Evolutionary conservation across 2,797 vertebrate genomes (phyloP), one percentile per base, ranked within the genome.

Genomic region (Coccyzus lansbergi): DNA sequence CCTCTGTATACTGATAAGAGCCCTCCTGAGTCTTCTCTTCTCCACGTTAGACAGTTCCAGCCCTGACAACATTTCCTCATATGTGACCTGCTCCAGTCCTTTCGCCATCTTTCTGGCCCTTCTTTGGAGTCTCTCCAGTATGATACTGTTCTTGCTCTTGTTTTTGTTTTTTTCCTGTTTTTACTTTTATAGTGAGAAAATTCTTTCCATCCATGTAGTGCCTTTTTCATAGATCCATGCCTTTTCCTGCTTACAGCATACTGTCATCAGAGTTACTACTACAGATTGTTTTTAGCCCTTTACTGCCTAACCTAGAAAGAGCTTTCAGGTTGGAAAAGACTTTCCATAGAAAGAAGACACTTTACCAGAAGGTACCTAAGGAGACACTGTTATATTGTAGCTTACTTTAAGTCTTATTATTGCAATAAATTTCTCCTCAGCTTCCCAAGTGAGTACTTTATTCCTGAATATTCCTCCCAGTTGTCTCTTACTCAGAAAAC

Each of bases 401-500:
- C 52, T 64, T 86, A 68, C 44, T 85, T 83, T 74, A 70, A 90
- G n/a, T 55, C 81, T 93, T 92, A 93, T 82, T 82, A 82, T 81
- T 70, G 42, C 38, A 80, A 93, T 90, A 94, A 88, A 90, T 93
- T 94, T 91, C 12, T 65, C 7, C 36, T 78, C 58, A 72, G 20
- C 26, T 78, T 92, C 93, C 79, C 84, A 75, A 89, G 64, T 51
- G 89, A 80, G 75, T 81, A 9, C 36, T 96, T 95, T 59, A 62
- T 78, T 89, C 60, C 71, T 78, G 53, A 87, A 77, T 87, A 95
- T 94, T 95, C 84, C 34, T 75, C 62, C 34, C 38, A 80, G 49
- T 62, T 80, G 68, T 80, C 64, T 94, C 90, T 58, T 55, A 74
- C 74, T 90, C 64, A 77, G 68, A 79, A 52, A 95, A 68, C 48